Evolutionary conservation across 2,113 vertebrate genomes (phyloP).

Genomic region (Hylia prasina): DNA sequence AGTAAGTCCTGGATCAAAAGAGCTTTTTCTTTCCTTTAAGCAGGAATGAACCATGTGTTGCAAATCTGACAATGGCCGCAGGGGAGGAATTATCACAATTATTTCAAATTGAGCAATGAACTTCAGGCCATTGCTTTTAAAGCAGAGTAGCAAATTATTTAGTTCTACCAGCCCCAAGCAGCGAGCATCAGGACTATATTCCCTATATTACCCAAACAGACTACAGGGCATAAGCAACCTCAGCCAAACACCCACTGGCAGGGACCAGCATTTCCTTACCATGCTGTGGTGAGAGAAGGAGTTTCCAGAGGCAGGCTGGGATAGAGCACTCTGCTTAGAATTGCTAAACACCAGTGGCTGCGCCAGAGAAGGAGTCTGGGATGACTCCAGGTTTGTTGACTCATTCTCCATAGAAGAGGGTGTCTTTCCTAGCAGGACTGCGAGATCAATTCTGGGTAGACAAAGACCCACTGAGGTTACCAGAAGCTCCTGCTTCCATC

Average conservation of each 20-base stretch:
- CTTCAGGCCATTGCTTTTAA: not conserved
- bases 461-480: not conserved
- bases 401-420: constrained; percentile 91
- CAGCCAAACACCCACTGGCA: not conserved
- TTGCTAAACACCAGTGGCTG: constrained; percentile 97
- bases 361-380: constrained; percentile 84
- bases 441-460: constrained; percentile 87
- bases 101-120: not conserved
- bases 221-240: not conserved
- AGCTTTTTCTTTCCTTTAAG: not conserved
- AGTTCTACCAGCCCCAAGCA: not conserved
- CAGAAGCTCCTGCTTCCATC: not conserved
- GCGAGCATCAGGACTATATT: not conserved
- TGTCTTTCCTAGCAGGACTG: constrained; percentile 94
- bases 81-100: not conserved
- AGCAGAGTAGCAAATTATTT: not conserved
- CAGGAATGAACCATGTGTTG: not conserved
- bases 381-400: constrained; percentile 78
- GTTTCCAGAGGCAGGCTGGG: constrained; percentile 80
- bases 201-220: not conserved
- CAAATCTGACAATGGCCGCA: not conserved
- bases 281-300: constrained; percentile 91
- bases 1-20: not conserved
- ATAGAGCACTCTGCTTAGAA: constrained; percentile 88
- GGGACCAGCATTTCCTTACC: constrained; percentile 69